Conservation (phyloP, 2,113 vertebrate genomes). For the Pagrus major region DNA sequence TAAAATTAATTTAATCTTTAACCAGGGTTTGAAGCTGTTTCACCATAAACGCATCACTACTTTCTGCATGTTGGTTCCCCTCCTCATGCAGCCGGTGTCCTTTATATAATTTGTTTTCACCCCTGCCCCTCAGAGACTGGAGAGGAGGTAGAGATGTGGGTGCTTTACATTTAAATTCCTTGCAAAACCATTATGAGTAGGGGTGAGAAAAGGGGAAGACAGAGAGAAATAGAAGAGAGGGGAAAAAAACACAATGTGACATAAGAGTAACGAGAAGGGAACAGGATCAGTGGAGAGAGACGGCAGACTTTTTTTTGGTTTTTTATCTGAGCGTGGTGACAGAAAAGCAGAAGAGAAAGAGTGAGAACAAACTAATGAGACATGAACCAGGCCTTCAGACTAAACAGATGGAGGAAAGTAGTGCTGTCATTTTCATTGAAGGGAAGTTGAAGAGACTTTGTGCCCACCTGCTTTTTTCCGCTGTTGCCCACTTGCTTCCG, state of each 20-base stretch:
- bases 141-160: neutral
- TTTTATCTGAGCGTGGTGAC: neutral
- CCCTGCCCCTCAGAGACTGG: neutral
- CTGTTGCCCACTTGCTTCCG: constrained; percentile 50
- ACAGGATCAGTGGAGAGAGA: neutral
- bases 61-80: neutral
- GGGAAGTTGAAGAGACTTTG: constrained; percentile 46
- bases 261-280: neutral
- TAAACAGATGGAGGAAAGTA: constrained; percentile 14
- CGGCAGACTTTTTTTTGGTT: neutral
- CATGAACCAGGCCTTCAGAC: neutral
- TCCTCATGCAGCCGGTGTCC: neutral
- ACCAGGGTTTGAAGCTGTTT: neutral
- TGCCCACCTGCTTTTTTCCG: constrained; percentile 62
- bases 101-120: neutral
- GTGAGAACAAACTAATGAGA: neutral
- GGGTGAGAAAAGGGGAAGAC: neutral
- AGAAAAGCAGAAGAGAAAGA: neutral
- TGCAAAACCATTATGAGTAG: neutral
- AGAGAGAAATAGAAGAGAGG: neutral
- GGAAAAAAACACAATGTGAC: neutral
- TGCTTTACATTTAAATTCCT: neutral
- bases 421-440: constrained; percentile 22
- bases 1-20: neutral
- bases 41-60: neutral